Evolutionary conservation across 37 sponge, comb jelly and placozoan species (phyloP).

Genomic region (Geodia barretti): DNA sequence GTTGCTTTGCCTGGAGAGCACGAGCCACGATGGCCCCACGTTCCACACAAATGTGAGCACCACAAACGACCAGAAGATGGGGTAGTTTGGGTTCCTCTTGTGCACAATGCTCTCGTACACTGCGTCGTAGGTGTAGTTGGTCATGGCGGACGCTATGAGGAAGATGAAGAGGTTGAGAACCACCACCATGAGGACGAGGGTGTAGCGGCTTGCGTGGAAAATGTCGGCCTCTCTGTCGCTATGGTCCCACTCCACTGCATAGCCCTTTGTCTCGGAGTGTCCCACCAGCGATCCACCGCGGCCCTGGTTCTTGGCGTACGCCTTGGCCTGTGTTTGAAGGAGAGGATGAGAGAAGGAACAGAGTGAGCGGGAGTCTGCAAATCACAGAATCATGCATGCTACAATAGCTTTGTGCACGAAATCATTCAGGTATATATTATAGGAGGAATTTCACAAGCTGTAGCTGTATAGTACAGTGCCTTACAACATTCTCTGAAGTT

Average conservation of each 20-base stretch:
- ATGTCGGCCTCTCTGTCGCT: not conserved
- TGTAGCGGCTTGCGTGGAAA: not conserved
- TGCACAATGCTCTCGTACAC: constrained; percentile 21
- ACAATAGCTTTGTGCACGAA: not conserved
- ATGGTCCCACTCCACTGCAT: constrained; percentile 31
- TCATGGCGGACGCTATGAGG: constrained; percentile 24
- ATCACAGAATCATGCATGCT: not conserved
- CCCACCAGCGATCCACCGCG: not conserved
- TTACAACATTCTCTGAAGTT: not conserved
- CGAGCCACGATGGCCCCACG: constrained; percentile 44
- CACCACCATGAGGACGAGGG: constrained; percentile 9
- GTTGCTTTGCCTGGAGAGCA: not conserved
- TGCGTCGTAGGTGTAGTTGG: constrained; percentile 20
- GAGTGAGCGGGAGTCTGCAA: not conserved
- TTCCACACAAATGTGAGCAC: constrained; percentile 37
- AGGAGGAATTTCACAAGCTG: not conserved
- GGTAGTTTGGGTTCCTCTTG: constrained; percentile 50
- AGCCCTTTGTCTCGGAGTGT: constrained; percentile 22
- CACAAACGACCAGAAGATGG: constrained; percentile 47
- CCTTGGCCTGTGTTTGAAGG: constrained; percentile 20
- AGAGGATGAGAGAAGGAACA: not conserved
- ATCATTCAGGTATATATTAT: not conserved
- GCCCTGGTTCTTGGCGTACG: constrained; percentile 25
- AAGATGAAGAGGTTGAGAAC: constrained; percentile 43
- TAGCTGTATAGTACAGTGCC: not conserved